phyloP scores from a whole-genome alignment of 2,888 invertebrate genomes.

The Spialia ferax region DNA sequence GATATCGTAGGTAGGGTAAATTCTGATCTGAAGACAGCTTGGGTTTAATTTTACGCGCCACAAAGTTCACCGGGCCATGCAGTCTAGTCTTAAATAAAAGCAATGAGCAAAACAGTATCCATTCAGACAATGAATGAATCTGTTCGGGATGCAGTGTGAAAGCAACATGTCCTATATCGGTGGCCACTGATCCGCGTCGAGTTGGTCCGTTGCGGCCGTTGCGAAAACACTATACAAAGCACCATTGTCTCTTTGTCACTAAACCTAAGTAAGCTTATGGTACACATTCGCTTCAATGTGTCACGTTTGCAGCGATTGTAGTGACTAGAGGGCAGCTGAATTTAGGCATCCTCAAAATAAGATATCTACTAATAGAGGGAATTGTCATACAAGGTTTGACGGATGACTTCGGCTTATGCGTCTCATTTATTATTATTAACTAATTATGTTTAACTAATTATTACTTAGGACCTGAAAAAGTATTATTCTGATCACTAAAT shows the following conservation, averaged over 20 bases:
- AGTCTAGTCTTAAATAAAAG: not conserved
- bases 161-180: conserved; percentile 25
- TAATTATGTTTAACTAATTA: too few relatives aligned
- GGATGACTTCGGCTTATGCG: too few relatives aligned
- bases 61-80: not conserved
- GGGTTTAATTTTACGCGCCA: too few relatives aligned
- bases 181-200: conserved; percentile 22
- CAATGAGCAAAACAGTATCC: conserved; percentile 7
- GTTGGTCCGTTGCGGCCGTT: conserved; percentile 13
- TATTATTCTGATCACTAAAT: too few relatives aligned
- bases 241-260: conserved; percentile 37
- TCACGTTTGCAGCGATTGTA: too few relatives aligned
- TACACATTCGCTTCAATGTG: not conserved
- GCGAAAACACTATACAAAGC: conserved; percentile 35
- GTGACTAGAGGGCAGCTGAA: not conserved
- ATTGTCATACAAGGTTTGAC: too few relatives aligned
- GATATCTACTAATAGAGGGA: too few relatives aligned
- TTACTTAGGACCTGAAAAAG: too few relatives aligned
- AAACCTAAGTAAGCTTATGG: conserved; percentile 9
- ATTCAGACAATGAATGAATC: conserved; percentile 12
- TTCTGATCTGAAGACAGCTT: too few relatives aligned
- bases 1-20: too few relatives aligned
- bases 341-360: not conserved
- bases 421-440: too few relatives aligned
- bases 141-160: conserved; percentile 13